A percentile compares a stretch with the other conserved stretches of the same genome.
These are phyloP conservation scores for Chydorus sphaericus DNA, from an alignment of 2,888 invertebrate genomes.

Conservation along the genomic window DNA sequence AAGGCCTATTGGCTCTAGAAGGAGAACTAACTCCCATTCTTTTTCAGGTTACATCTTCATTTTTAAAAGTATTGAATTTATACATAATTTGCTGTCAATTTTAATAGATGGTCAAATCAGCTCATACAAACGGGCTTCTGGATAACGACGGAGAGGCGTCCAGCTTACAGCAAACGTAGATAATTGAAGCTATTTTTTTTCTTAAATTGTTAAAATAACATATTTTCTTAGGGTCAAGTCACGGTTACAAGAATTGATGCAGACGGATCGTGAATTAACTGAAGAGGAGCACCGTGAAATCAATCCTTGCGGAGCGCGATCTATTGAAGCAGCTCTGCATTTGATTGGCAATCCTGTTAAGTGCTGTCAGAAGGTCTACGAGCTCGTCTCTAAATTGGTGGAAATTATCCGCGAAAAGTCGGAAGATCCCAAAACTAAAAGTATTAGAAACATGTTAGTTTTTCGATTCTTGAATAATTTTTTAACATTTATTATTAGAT, in stretches of 20 bases:
- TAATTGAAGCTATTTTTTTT: constrained; percentile 19
- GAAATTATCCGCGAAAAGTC: constrained; percentile 69
- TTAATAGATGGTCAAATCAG: constrained; percentile 72
- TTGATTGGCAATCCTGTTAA: constrained; percentile 90
- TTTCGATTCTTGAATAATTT: neutral
- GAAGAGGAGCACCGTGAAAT: constrained; percentile 69
- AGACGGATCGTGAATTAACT: constrained; percentile 73
- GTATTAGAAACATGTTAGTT: constrained; percentile 26
- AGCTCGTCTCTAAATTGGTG: constrained; percentile 70
- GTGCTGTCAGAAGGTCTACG: constrained; percentile 81
- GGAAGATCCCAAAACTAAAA: constrained; percentile 77
- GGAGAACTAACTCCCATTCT: constrained; percentile 97
- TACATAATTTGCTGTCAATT: too few relatives aligned
- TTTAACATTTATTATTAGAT: constrained; percentile 37
- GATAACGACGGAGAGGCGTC: constrained; percentile 97
- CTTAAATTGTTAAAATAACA: neutral
- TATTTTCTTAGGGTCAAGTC: constrained; percentile 64
- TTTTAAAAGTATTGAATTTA: constrained; percentile 99
- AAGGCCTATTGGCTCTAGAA: constrained; percentile 90
- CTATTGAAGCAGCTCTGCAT: constrained; percentile 78
- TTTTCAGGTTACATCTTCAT: too few relatives aligned
- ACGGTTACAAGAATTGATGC: constrained; percentile 82
- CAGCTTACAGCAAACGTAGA: constrained; percentile 85
- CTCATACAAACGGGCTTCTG: constrained; percentile 51
- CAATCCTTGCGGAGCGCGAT: constrained; percentile 82